Conservation (phyloP, 2,888 invertebrate genomes). For the Lasioglossum figueresi region DNA sequence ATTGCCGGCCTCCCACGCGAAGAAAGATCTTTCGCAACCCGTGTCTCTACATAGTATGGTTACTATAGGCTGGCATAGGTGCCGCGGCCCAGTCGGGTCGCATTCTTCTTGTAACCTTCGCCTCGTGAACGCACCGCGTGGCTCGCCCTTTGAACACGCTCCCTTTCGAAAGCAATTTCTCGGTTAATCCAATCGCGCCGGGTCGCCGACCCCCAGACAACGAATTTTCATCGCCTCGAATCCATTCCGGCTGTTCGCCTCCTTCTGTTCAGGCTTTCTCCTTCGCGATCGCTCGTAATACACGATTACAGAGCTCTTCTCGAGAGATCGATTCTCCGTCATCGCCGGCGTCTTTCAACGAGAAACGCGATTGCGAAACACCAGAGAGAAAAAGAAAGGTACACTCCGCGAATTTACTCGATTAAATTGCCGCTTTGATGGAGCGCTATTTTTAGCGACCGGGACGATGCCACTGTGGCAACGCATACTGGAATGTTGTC, state of each 20-base stretch:
- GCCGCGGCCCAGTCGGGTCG: conserved; percentile 34
- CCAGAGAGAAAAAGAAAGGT: conserved; percentile 1
- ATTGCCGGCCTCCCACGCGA: conserved; percentile 50
- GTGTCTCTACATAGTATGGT: not conserved
- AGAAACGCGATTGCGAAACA: not conserved
- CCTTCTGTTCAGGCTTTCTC: not conserved
- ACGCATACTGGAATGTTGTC: not conserved
- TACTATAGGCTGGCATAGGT: not conserved
- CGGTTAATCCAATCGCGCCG: conserved; percentile 19
- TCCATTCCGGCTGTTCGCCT: not conserved
- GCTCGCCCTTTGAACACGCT: not conserved
- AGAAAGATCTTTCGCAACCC: conserved; percentile 51
- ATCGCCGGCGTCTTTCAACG: not conserved
- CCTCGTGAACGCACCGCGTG: not conserved
- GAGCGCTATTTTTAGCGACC: not conserved
- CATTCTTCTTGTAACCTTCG: conserved; percentile 54
- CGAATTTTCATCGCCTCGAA: conserved; percentile 3
- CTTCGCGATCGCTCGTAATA: not conserved
- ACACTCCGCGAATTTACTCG: conserved; percentile 1
- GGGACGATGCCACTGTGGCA: not conserved
- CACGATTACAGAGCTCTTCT: not conserved
- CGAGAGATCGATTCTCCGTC: not conserved
- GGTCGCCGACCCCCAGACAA: conserved; percentile 2
- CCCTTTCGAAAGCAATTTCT: conserved; percentile 27
- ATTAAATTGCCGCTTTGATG: not conserved